Evolutionary conservation across 2,113 vertebrate genomes (phyloP).

Genomic region (Microcebus murinus): DNA sequence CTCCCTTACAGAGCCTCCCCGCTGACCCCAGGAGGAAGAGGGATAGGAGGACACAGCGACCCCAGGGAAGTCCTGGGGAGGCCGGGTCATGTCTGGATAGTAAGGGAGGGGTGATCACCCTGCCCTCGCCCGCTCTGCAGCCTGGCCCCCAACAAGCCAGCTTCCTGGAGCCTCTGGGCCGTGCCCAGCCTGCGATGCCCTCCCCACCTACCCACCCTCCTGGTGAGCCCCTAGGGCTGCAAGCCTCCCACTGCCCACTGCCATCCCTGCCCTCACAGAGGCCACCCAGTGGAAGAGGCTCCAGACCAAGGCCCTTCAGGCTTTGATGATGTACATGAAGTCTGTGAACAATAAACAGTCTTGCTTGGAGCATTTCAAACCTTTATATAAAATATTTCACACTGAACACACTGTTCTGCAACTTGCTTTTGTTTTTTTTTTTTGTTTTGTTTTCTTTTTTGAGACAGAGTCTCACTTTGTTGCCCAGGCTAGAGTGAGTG

Average conservation of each 20-base stretch:
- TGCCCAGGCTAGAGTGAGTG: too few relatives aligned
- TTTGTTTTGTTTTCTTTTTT: neutral
- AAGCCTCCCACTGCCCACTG: neutral
- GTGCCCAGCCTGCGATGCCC: rapidly evolving
- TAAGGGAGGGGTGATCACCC: neutral
- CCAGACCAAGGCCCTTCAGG: neutral
- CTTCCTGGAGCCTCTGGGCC: neutral
- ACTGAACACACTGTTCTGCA: neutral
- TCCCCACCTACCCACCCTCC: rapidly evolving
- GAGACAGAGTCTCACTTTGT: too few relatives aligned
- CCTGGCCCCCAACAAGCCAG: neutral
- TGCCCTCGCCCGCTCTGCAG: neutral
- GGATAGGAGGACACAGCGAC: neutral
- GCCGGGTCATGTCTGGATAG: neutral
- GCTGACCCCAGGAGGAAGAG: neutral
- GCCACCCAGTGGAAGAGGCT: neutral
- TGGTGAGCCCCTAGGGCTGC: neutral
- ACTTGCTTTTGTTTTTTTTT: neutral
- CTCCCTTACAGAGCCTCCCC: neutral
- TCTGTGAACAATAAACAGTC: neutral
- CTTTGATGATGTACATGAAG: neutral
- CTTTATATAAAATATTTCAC: neutral
- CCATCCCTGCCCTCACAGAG: neutral
- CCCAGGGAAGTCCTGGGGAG: neutral
- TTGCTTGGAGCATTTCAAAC: neutral